phyloP scores from a whole-genome alignment of 2,113 vertebrate species.

The Gymnarchus niloticus region DNA sequence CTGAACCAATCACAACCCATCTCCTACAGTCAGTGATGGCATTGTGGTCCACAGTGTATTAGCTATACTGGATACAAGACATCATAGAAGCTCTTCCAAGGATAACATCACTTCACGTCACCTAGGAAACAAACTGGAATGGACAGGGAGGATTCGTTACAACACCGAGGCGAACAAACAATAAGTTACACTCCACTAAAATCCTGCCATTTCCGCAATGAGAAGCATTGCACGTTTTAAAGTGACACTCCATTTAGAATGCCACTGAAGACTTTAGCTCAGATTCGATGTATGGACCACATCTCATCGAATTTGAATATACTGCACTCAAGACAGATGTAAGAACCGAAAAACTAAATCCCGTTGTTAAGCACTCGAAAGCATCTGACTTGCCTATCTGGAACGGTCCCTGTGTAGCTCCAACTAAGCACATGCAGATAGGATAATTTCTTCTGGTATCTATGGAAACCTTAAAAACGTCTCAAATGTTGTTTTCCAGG shows the following conservation, averaged over 20 bases:
- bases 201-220: neutral
- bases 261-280: constrained; percentile 13
- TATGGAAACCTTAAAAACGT: constrained; percentile 58
- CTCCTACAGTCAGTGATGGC: neutral
- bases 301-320: constrained; percentile 45
- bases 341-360: constrained; percentile 61
- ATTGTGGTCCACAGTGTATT: neutral
- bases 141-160: neutral
- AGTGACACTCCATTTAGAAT: neutral
- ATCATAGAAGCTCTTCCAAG: constrained; percentile 24
- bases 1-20: neutral
- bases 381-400: constrained; percentile 6
- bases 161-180: neutral
- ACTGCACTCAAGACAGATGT: constrained; percentile 55
- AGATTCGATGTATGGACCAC: constrained; percentile 25
- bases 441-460: constrained; percentile 50
- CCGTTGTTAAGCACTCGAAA: constrained; percentile 36
- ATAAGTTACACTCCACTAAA: neutral
- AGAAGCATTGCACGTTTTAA: neutral
- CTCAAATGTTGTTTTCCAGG: constrained; percentile 26
- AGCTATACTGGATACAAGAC: constrained; percentile 9
- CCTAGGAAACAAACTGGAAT: neutral
- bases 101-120: constrained; percentile 22
- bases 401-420: neutral
- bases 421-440: constrained; percentile 15